phyloP scores from a whole-genome alignment of 2,888 invertebrate species.

The Agrotis segetum region DNA sequence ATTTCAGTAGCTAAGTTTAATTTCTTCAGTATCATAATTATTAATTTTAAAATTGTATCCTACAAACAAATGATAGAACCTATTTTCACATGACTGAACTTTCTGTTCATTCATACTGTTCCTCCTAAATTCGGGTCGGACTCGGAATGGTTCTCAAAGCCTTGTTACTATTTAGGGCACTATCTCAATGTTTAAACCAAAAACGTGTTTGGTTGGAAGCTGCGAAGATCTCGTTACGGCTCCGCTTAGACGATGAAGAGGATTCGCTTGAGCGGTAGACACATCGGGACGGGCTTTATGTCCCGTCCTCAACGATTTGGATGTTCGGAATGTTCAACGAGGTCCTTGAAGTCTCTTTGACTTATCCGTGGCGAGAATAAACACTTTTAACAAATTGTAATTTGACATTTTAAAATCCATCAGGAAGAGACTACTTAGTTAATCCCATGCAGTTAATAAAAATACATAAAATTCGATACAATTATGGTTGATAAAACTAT shows the following conservation, averaged over 20 bases:
- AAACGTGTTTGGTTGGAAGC: conserved; percentile 27
- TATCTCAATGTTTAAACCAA: conserved; percentile 54
- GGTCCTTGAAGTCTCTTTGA: conserved; percentile 11
- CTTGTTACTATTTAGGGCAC: conserved; percentile 51
- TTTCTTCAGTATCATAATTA: neutral
- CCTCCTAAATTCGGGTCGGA: conserved; percentile 2
- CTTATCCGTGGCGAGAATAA: conserved; percentile 3
- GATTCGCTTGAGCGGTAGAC: conserved; percentile 34
- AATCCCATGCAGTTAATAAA: neutral
- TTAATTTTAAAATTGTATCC: too few relatives aligned
- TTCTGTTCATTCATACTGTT: conserved; percentile 21
- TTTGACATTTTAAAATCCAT: too few relatives aligned
- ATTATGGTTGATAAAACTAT: neutral
- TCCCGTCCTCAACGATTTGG: conserved; percentile 40
- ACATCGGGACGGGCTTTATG: conserved; percentile 45
- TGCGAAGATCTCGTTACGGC: conserved; percentile 30
- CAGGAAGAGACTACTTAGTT: too few relatives aligned
- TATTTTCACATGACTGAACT: neutral
- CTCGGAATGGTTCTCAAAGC: conserved; percentile 42
- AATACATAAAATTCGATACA: neutral
- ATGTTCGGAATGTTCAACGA: conserved; percentile 23
- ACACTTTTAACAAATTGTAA: neutral
- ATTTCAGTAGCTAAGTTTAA: neutral
- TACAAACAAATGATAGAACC: neutral
- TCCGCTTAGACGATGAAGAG: conserved; percentile 9